A percentile compares a stretch with the other conserved stretches of the same genome.
Conservation (phyloP, 2,888 invertebrate genomes). For the Alloscopus bannaensis region DNA sequence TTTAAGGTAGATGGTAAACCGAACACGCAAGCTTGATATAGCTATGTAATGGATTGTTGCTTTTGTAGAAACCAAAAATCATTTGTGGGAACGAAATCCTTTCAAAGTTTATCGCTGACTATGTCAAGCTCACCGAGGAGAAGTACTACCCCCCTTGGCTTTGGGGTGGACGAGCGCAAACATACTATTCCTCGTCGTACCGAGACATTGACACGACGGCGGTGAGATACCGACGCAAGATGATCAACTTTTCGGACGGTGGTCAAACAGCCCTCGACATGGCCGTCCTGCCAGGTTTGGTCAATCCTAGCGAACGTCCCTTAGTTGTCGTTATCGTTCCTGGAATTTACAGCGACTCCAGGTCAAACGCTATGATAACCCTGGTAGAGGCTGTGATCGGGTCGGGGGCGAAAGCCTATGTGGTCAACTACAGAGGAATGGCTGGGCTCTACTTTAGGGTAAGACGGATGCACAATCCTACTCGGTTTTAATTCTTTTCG, state of each 20-base stretch:
- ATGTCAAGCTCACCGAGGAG: constrained; percentile 45
- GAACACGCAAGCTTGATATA: not conserved
- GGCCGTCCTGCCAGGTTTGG: constrained; percentile 40
- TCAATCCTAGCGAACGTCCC: constrained; percentile 42
- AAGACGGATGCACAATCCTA: not conserved
- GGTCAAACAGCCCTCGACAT: constrained; percentile 44
- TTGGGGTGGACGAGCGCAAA: constrained; percentile 42
- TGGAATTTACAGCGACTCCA: constrained; percentile 54
- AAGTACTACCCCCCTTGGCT: constrained; percentile 52
- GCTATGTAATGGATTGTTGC: not conserved
- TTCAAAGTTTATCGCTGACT: constrained; percentile 36
- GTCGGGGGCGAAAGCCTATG: constrained; percentile 48
- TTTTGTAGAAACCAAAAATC: constrained; percentile 43
- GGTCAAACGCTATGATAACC: constrained; percentile 46
- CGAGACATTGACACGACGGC: constrained; percentile 56
- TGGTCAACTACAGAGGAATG: constrained; percentile 48
- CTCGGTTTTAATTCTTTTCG: not conserved
- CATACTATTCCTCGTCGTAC: constrained; percentile 42
- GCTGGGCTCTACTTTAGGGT: constrained; percentile 54
- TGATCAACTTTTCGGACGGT: constrained; percentile 52
- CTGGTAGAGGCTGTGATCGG: constrained; percentile 42
- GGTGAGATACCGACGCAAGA: constrained; percentile 52
- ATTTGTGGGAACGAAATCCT: constrained; percentile 52
- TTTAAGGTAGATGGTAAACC: not conserved
- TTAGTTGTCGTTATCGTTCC: constrained; percentile 47